Evolutionary conservation across 2,888 invertebrate species (phyloP).

Genomic region (Cryptophagus acutangulus): DNA sequence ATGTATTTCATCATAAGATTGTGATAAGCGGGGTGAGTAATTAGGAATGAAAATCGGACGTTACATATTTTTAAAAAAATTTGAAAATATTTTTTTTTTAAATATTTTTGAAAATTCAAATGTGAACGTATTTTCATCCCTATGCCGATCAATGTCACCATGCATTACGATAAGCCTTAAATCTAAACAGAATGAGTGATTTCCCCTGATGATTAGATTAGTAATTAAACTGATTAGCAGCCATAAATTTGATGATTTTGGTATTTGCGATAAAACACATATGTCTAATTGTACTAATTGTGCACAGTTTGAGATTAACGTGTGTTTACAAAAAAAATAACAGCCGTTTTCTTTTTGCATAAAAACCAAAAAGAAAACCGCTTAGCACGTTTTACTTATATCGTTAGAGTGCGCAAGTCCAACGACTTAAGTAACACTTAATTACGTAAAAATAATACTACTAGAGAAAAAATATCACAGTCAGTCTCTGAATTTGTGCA

Average conservation of each 20-base stretch:
- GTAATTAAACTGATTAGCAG: background rate
- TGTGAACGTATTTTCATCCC: too few species aligned
- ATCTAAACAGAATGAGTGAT: background rate
- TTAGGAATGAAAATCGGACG: too few species aligned
- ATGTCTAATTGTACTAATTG: slow-evolving; percentile 15
- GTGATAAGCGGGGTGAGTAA: too few species aligned
- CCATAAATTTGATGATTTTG: background rate
- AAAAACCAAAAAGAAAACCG: too few species aligned
- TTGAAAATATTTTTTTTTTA: too few species aligned
- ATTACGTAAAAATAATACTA: slow-evolving; percentile 18
- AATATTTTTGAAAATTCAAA: too few species aligned
- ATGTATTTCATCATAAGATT: slow-evolving; percentile 21
- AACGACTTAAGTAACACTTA: slow-evolving; percentile 10
- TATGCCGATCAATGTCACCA: too few species aligned
- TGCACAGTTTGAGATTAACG: slow-evolving; percentile 3
- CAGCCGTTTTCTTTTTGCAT: too few species aligned
- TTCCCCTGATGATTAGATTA: background rate
- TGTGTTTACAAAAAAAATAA: too few species aligned
- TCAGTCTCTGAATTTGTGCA: slow-evolving; percentile 15
- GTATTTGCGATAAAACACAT: slow-evolving; percentile 25
- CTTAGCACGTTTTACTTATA: slow-evolving; percentile 8
- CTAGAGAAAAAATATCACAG: slow-evolving; percentile 24
- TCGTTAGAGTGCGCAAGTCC: slow-evolving; percentile 5
- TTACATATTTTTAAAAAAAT: too few species aligned
- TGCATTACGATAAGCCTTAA: too few species aligned